Conservation (phyloP, 1,140 invertebrate species). For the Atopsyche davidsoni region DNA sequence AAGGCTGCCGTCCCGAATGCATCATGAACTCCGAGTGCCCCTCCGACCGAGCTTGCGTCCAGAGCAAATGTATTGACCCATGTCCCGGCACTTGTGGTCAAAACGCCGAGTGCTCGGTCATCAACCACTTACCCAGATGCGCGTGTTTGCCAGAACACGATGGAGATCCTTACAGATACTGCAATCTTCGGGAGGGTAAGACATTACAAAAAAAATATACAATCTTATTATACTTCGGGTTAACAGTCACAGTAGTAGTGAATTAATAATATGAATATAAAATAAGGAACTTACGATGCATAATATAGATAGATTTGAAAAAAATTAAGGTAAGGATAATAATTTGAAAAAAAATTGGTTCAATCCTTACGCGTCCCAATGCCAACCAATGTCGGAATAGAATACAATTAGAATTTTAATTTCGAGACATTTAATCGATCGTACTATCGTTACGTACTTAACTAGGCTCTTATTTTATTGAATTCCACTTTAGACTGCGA, state of each 20-base stretch:
- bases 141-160: conserved; percentile 63
- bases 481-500: too few species aligned
- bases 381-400: too few species aligned
- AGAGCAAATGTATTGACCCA: conserved; percentile 60
- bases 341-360: too few species aligned
- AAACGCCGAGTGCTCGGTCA: conserved; percentile 59
- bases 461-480: too few species aligned
- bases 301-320: not conserved
- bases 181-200: conserved; percentile 27
- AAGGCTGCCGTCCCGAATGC: conserved; percentile 64
- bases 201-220: conserved; percentile 21
- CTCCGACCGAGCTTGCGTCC: conserved; percentile 54
- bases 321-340: not conserved
- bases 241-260: too few species aligned
- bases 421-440: too few species aligned
- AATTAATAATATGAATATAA: too few species aligned
- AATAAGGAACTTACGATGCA: not conserved
- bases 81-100: conserved; percentile 61
- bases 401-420: too few species aligned
- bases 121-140: conserved; percentile 60
- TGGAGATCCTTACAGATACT: conserved; percentile 67
- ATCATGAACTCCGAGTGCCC: conserved; percentile 59
- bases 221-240: too few species aligned
- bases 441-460: too few species aligned
- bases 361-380: too few species aligned